A percentile compares a stretch with the other conserved stretches of the same genome.
phyloP scores from a whole-genome alignment of 2,888 invertebrate species.

The Limnephilus rhombicus region DNA sequence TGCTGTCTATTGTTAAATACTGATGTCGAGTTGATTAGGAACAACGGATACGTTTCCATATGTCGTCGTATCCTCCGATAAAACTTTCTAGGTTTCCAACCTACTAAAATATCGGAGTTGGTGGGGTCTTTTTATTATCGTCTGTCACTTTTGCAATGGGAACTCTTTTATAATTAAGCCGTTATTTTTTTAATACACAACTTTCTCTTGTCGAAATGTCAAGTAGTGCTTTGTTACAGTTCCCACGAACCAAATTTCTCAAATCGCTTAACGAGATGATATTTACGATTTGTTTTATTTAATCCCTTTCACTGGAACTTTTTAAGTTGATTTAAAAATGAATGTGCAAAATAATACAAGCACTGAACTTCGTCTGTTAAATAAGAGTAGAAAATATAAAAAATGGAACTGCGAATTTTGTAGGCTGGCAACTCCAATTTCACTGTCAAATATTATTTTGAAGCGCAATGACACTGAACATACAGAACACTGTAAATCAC shows the following conservation, averaged over 20 bases:
- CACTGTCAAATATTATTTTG: too few relatives aligned
- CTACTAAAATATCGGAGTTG: neutral
- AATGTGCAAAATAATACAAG: neutral
- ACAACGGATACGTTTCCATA: conserved; percentile 16
- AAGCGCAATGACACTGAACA: too few relatives aligned
- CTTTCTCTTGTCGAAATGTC: neutral
- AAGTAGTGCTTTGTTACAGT: neutral
- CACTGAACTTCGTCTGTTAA: too few relatives aligned
- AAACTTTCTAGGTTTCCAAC: neutral
- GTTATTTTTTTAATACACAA: neutral
- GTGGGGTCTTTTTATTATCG: neutral
- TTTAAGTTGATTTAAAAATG: neutral
- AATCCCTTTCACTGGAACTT: neutral
- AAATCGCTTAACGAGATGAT: neutral
- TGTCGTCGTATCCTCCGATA: neutral
- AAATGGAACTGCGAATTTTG: too few relatives aligned
- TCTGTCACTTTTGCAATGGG: neutral
- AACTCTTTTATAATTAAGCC: neutral
- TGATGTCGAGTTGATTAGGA: neutral
- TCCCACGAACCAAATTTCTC: conserved; percentile 1
- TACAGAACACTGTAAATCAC: too few relatives aligned
- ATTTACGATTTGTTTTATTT: neutral
- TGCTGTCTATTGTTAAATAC: conserved; percentile 18
- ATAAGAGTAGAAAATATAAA: too few relatives aligned
- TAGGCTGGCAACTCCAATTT: too few relatives aligned